phyloP scores from a whole-genome alignment of 2,888 invertebrate genomes.

The Petrophora chlorosata region DNA sequence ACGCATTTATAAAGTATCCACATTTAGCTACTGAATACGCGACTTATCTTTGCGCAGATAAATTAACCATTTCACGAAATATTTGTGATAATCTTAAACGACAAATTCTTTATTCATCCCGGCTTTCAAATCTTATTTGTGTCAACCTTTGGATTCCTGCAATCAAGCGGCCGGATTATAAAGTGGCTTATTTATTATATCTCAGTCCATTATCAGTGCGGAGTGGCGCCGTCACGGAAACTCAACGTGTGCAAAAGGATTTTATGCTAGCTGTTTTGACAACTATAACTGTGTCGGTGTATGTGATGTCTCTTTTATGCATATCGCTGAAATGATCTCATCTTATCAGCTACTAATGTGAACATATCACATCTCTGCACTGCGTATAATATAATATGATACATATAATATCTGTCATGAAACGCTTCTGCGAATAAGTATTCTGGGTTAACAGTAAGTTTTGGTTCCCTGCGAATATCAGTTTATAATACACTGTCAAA shows the following conservation, averaged over 20 bases:
- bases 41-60: slow-evolving; percentile 57
- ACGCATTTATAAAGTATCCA: slow-evolving; percentile 59
- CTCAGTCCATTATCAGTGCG: slow-evolving; percentile 36
- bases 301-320: slow-evolving; percentile 35
- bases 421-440: slow-evolving; percentile 6
- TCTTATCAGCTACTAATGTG: slow-evolving; percentile 34
- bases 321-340: slow-evolving; percentile 41
- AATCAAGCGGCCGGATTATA: slow-evolving; percentile 40
- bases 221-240: slow-evolving; percentile 38
- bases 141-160: slow-evolving; percentile 25
- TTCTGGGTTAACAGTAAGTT: background rate
- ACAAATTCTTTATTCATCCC: slow-evolving; percentile 33
- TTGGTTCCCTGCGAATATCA: background rate
- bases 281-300: slow-evolving; percentile 37
- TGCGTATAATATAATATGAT: background rate
- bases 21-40: slow-evolving; percentile 56
- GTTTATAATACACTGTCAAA: slow-evolving; percentile 24
- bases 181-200: slow-evolving; percentile 48
- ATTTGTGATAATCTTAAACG: slow-evolving; percentile 35
- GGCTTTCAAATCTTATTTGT: slow-evolving; percentile 36
- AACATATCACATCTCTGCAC: slow-evolving; percentile 12
- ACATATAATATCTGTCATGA: slow-evolving; percentile 1
- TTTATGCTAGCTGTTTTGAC: slow-evolving; percentile 39
- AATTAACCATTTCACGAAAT: slow-evolving; percentile 50
- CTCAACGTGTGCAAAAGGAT: slow-evolving; percentile 37